phyloP scores from a whole-genome alignment of 2,888 invertebrate genomes.

The Pelosia muscerda region DNA sequence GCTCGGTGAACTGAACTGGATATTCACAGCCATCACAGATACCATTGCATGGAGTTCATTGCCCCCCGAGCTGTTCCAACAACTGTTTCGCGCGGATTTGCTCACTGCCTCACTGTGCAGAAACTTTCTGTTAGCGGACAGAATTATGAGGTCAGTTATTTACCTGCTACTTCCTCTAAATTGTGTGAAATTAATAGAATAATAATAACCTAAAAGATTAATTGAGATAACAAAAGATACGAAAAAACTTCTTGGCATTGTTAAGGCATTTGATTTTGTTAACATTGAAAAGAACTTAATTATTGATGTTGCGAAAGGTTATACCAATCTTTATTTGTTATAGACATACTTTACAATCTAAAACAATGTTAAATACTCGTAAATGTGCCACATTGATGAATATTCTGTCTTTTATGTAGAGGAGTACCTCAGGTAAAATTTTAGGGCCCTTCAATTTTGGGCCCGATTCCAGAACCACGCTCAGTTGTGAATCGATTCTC shows the following conservation, averaged over 20 bases:
- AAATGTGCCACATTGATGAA: background rate
- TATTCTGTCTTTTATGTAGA: too few relatives aligned
- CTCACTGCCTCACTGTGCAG: slow-evolving; percentile 99
- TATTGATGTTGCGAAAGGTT: too few relatives aligned
- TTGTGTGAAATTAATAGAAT: background rate
- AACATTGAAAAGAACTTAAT: background rate
- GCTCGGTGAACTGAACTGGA: slow-evolving; percentile 99
- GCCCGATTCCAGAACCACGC: too few relatives aligned
- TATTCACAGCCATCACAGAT: slow-evolving; percentile 99
- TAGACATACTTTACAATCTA: background rate
- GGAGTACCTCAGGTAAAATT: background rate
- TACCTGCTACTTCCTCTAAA: background rate
- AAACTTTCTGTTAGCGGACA: slow-evolving; percentile 98
- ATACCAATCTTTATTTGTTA: too few relatives aligned
- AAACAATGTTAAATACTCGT: background rate
- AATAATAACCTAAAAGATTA: background rate
- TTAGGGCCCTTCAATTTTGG: background rate
- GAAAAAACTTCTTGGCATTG: background rate
- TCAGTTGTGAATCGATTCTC: too few relatives aligned
- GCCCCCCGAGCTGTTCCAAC: slow-evolving; percentile 97
- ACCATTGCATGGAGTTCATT: slow-evolving; percentile 99
- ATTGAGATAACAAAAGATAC: background rate
- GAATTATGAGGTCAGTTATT: slow-evolving; percentile 91
- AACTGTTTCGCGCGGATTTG: slow-evolving; percentile 98
- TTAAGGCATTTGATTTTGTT: background rate